Conservation (phyloP, 1,140 invertebrate species). For the Homarus americanus region DNA sequence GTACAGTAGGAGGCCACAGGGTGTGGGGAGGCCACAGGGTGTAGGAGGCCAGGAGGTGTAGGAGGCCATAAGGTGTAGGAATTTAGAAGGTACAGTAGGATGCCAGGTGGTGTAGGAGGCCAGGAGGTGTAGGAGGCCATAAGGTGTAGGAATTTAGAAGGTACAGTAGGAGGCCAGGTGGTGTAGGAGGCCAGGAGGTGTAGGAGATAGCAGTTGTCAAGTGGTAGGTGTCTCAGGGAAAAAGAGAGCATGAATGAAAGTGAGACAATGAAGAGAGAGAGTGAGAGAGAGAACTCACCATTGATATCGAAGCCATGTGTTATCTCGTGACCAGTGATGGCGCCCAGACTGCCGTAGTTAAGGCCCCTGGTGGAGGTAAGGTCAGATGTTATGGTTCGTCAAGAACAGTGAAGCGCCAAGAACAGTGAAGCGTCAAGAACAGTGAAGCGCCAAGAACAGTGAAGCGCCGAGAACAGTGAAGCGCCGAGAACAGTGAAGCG, state of each 20-base stretch:
- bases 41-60: too few relatives aligned
- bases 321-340: slow-evolving; percentile 80
- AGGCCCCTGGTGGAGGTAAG: slow-evolving; percentile 24
- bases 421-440: neutral
- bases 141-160: too few relatives aligned
- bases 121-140: too few relatives aligned
- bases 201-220: too few relatives aligned
- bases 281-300: slow-evolving; percentile 75
- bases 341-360: slow-evolving; percentile 79
- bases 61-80: too few relatives aligned
- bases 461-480: neutral
- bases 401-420: neutral
- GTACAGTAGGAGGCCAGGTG: too few relatives aligned
- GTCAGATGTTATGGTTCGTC: neutral
- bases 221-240: too few relatives aligned
- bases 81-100: too few relatives aligned
- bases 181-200: too few relatives aligned
- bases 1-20: too few relatives aligned
- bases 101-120: too few relatives aligned
- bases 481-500: neutral
- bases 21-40: too few relatives aligned
- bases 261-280: neutral
- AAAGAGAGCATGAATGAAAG: neutral
- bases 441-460: neutral
- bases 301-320: slow-evolving; percentile 80